Base-by-base conservation (phyloP, 1,140 invertebrate species). In the Dinothrombium tinctorium region DNA sequence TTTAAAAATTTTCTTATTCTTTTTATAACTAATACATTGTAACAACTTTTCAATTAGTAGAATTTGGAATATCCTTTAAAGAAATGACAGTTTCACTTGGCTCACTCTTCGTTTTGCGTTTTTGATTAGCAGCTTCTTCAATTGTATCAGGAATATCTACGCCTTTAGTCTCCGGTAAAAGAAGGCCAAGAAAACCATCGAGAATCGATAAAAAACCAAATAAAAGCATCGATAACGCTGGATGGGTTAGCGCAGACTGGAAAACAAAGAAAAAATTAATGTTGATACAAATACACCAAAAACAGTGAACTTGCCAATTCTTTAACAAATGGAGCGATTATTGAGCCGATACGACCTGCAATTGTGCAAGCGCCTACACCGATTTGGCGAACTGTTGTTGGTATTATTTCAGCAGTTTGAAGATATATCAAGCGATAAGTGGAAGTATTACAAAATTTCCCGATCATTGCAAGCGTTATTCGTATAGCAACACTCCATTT, bases 331-430 rank as follows among this genome's bases (percentile, higher is more conserved):
- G 60, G 60, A 2, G 58, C 54, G 8, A 54, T 28, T 36, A 61
- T 54, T 15, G 51, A 52, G 0, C 58, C 58, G 9, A 59, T 44
- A 33, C 60, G 45, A 1, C 56, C 59, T 14, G 41, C 41, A 17
- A 51, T 51, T 4, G 58, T 60, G 21, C 54, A 47, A 2, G 50
- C 42, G 6, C 60, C 59, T 21, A 61, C 37, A 17, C 45, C 56
- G 5, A 50, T 47, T 33, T 60, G 58, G n/a, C 60, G 46, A 12
- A 60, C 47, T 2, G 53, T 46, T 1, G 80, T 83, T 1, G 80
- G 79, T 50, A 78, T 81, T 51, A 80, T 72, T 59, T 84, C 79
- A 5, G 72, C 70, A 8, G 78, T 73, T 52, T 74, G 78, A 32
- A 82, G 65, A 50, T 80, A 82, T 23, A 81, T 68, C 1, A 75